phyloP scores from a whole-genome alignment of 37 sponge, comb jelly and placozoan genomes.

The Lycopodina hypogea region DNA sequence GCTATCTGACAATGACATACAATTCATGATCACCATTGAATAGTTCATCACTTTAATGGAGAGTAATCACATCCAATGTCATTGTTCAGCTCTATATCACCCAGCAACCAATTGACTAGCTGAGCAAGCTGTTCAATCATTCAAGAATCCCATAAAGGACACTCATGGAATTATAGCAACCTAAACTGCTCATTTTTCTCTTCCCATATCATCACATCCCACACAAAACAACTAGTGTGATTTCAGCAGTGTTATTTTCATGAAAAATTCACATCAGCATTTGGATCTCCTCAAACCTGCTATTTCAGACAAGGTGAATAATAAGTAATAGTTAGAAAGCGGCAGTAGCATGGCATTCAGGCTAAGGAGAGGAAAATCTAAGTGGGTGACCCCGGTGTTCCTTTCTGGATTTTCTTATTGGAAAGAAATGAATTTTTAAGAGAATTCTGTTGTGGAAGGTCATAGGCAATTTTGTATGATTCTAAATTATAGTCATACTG shows the following conservation, averaged over 20 bases:
- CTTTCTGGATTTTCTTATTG: background rate
- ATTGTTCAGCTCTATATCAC: background rate
- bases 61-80: background rate
- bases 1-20: slow-evolving; percentile 31
- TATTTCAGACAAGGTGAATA: background rate
- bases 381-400: slow-evolving; percentile 10
- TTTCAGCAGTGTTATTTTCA: background rate
- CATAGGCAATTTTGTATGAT: slow-evolving; percentile 5
- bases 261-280: background rate
- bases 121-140: slow-evolving; percentile 3
- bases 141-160: background rate
- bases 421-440: background rate
- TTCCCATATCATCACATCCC: background rate
- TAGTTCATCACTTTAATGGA: slow-evolving; percentile 3
- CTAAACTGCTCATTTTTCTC: background rate
- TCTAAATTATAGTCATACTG: background rate
- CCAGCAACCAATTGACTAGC: slow-evolving; percentile 12
- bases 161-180: slow-evolving; percentile 1
- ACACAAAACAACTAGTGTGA: slow-evolving; percentile 10
- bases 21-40: slow-evolving; percentile 25
- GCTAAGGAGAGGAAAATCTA: background rate
- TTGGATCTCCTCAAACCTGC: background rate
- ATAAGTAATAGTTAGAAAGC: background rate
- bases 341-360: background rate
- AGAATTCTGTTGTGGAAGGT: slow-evolving; percentile 1